Conservation (phyloP, 2,797 vertebrate species). For the Apogon hyalosoma region DNA sequence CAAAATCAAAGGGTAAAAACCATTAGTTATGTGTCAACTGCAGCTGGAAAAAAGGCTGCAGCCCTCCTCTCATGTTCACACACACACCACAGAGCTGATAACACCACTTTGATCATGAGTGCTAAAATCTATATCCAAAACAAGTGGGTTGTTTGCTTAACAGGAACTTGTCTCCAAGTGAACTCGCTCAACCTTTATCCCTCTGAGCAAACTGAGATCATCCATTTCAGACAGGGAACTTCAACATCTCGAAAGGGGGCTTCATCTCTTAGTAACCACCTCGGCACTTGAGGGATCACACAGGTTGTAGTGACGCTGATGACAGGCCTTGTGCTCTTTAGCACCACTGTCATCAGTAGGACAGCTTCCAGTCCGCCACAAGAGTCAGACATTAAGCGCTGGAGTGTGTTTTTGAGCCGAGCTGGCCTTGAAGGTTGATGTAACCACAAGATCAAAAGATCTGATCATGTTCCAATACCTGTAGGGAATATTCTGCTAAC, state of each 20-base stretch:
- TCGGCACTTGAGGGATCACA: slow-evolving; percentile 55
- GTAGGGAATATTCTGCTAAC: too few species aligned
- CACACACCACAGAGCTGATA: slow-evolving; percentile 57
- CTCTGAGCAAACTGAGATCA: slow-evolving; percentile 39
- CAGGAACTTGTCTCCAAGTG: slow-evolving; percentile 47
- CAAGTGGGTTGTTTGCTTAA: slow-evolving; percentile 53
- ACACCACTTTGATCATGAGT: slow-evolving; percentile 54
- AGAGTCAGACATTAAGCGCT: slow-evolving; percentile 2
- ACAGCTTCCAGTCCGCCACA: neutral
- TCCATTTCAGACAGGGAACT: slow-evolving; percentile 39
- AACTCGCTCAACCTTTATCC: slow-evolving; percentile 53
- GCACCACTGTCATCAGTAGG: slow-evolving; percentile 52
- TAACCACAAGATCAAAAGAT: neutral
- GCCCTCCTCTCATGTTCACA: slow-evolving; percentile 28
- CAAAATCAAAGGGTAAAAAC: slow-evolving; percentile 13
- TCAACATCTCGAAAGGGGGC: slow-evolving; percentile 52
- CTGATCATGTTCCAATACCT: neutral
- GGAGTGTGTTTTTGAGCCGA: neutral
- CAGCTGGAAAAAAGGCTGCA: neutral
- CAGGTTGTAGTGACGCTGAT: slow-evolving; percentile 61
- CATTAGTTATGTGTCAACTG: slow-evolving; percentile 7
- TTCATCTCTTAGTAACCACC: slow-evolving; percentile 53
- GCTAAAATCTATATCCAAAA: slow-evolving; percentile 65
- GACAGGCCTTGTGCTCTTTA: slow-evolving; percentile 64
- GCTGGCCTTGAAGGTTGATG: neutral